These are phyloP conservation scores for Xestia rhomboidea DNA, from an alignment of 2,888 invertebrate species.

Conservation along the genomic window DNA sequence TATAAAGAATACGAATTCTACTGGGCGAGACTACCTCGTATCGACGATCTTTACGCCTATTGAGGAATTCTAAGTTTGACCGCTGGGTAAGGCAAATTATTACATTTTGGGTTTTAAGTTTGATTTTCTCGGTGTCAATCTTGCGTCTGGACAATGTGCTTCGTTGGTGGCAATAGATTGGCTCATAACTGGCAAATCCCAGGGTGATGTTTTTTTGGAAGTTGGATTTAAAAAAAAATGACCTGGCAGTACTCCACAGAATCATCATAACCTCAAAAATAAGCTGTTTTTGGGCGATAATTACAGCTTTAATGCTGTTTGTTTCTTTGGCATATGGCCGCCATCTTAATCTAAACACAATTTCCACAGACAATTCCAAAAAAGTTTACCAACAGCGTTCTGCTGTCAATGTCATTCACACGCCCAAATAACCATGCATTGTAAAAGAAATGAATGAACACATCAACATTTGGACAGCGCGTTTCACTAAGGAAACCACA, in stretches of 20 bases:
- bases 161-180: not conserved
- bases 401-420: not conserved
- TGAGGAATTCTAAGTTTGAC: not conserved
- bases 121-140: not conserved
- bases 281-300: not conserved
- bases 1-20: not conserved
- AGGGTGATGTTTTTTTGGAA: rapidly evolving
- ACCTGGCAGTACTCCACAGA: not conserved
- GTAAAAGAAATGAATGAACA: not conserved
- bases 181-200: not conserved
- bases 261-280: not conserved
- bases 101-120: not conserved
- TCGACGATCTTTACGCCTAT: not conserved
- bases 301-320: not conserved
- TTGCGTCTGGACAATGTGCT: not conserved
- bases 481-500: not conserved
- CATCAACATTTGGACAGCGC: not conserved
- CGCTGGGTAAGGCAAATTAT: not conserved
- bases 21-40: not conserved
- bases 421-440: not conserved
- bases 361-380: not conserved
- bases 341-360: not conserved
- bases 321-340: not conserved
- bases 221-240: not conserved
- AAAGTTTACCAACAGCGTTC: not conserved